Evolutionary conservation across 2,113 vertebrate species (phyloP).

Genomic region (Cryptomyrus ogoouensis): DNA sequence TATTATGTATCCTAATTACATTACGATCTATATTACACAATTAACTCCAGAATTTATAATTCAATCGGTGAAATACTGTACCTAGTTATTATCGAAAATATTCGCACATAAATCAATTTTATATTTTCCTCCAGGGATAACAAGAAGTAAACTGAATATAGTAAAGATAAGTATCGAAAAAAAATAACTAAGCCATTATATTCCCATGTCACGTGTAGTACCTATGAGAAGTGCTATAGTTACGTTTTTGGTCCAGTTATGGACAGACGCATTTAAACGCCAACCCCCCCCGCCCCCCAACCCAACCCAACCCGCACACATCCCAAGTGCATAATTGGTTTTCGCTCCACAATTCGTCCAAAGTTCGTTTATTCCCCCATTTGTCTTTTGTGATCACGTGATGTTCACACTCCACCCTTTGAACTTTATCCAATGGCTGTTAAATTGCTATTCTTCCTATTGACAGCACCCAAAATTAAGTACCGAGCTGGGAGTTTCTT

Average conservation of each 20-base stretch:
- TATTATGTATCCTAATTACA: not conserved
- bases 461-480: not conserved
- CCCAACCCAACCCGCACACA: not conserved
- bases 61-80: not conserved
- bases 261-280: not conserved
- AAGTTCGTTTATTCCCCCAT: constrained; percentile 19
- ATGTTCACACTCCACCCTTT: constrained; percentile 36
- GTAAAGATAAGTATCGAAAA: not conserved
- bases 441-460: not conserved
- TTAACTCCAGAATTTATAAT: not conserved
- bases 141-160: not conserved
- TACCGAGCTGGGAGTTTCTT: not conserved
- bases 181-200: not conserved
- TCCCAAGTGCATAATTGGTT: constrained; percentile 20
- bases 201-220: not conserved
- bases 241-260: not conserved
- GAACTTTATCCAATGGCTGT: constrained; percentile 29
- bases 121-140: not conserved
- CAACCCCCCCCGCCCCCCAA: not conserved
- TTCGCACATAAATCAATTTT: not conserved
- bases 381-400: constrained; percentile 2
- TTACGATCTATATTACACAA: not conserved
- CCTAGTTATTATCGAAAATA: not conserved
- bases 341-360: not conserved
- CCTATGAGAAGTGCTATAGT: not conserved